Evolutionary conservation across 2,888 invertebrate genomes (phyloP).

Genomic region (Tanypteryx hageni): DNA sequence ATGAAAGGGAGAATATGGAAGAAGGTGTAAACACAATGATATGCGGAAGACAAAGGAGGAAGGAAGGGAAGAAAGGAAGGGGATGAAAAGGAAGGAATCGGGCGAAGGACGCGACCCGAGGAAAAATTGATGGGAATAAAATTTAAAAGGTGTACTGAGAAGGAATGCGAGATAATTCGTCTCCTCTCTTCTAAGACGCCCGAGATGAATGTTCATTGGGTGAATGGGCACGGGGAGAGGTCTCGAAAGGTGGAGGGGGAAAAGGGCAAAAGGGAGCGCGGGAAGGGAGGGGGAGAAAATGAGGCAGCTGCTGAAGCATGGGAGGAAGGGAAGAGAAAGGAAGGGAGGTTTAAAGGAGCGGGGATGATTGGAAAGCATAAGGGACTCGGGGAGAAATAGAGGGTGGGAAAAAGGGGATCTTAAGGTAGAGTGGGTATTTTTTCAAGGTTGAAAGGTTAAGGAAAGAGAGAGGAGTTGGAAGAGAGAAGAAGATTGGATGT

Average conservation of each 20-base stretch:
- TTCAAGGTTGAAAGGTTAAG: neutral
- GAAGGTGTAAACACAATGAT: no score
- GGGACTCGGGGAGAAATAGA: no score
- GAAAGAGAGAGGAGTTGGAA: neutral
- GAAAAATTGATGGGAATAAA: constrained; percentile 29
- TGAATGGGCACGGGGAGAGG: neutral
- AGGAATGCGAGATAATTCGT: constrained; percentile 25
- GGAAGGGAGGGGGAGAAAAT: neutral
- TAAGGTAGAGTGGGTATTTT: constrained; percentile 15
- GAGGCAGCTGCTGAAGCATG: neutral
- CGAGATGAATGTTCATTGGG: constrained; percentile 24
- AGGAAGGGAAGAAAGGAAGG: neutral
- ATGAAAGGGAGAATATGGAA: no score
- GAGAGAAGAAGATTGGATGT: no score
- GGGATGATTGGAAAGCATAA: neutral
- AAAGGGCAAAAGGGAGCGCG: no score
- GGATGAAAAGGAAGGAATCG: neutral
- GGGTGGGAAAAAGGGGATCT: no score
- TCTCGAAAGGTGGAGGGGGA: neutral
- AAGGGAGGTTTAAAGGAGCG: no score
- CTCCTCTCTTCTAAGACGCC: neutral
- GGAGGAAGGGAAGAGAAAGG: no score
- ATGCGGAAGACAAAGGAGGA: no score
- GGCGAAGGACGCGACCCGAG: neutral
- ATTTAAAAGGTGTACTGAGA: neutral